phyloP scores from a whole-genome alignment of 2,797 vertebrate species.

The Diglossa cyanea region DNA sequence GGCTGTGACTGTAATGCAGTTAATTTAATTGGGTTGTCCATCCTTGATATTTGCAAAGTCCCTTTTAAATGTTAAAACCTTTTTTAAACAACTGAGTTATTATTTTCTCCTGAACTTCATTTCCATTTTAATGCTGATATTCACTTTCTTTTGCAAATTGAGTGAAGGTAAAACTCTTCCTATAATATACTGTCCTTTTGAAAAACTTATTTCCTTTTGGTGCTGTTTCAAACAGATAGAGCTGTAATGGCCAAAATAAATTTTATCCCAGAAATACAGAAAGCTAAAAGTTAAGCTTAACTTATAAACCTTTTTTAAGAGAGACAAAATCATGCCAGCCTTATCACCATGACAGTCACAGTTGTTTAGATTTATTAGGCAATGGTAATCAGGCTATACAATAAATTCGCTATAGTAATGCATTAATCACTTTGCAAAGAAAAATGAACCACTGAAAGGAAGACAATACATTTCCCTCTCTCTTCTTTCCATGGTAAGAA shows the following conservation, averaged over 20 bases:
- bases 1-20: not conserved
- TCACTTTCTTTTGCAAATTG: constrained; percentile 42
- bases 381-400: constrained; percentile 78
- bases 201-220: constrained; percentile 54
- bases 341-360: constrained; percentile 72
- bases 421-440: constrained; percentile 77
- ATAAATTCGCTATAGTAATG: constrained; percentile 78
- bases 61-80: constrained; percentile 27
- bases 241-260: constrained; percentile 61
- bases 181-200: not conserved
- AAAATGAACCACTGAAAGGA: constrained; percentile 74
- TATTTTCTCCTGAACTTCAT: constrained; percentile 47
- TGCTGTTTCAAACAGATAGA: constrained; percentile 53
- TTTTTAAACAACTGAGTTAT: constrained; percentile 28
- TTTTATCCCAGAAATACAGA: constrained; percentile 46
- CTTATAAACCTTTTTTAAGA: constrained; percentile 71
- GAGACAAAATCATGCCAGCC: constrained; percentile 63
- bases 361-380: constrained; percentile 79
- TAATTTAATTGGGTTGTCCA: constrained; percentile 62
- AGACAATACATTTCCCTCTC: constrained; percentile 70
- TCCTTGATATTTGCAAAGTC: constrained; percentile 26
- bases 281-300: constrained; percentile 67
- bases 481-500: constrained; percentile 36
- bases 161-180: constrained; percentile 34
- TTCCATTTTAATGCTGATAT: constrained; percentile 59